phyloP scores from a whole-genome alignment of 30 jellyfish, hydroid and myxozoan species.

The Phacellophora camtschatica region DNA sequence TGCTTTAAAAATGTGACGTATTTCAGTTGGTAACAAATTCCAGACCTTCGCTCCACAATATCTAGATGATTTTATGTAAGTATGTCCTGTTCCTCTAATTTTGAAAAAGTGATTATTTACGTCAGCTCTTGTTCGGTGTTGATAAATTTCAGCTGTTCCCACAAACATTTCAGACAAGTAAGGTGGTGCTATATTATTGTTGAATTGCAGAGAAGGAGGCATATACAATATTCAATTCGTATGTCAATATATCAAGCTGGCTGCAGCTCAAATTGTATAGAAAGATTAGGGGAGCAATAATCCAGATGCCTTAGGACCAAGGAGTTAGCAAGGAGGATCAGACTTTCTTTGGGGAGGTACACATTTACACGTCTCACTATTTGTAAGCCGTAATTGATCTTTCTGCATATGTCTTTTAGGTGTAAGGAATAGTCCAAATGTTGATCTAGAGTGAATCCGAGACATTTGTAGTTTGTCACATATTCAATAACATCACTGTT shows the following conservation, averaged over 20 bases:
- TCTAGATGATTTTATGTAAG: not conserved
- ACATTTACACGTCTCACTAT: not conserved
- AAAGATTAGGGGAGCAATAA: not conserved
- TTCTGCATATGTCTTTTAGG: too few relatives aligned
- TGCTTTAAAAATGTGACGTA: not conserved
- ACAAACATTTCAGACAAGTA: conserved; percentile 1
- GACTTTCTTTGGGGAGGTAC: not conserved
- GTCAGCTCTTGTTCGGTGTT: not conserved
- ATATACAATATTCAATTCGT: too few relatives aligned
- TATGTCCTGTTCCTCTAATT: not conserved
- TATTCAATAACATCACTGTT: not conserved
- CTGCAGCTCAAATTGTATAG: too few relatives aligned
- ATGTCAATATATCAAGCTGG: too few relatives aligned
- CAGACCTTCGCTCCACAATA: not conserved
- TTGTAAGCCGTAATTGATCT: not conserved
- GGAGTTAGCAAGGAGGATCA: conserved; percentile 1
- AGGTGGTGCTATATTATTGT: not conserved
- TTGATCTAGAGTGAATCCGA: conserved; percentile 5
- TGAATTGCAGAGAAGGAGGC: not conserved
- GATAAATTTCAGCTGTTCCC: not conserved
- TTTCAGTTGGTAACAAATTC: not conserved
- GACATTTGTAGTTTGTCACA: not conserved
- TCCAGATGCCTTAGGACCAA: not conserved
- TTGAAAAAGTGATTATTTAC: not conserved
- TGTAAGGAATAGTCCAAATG: conserved; percentile 5